A percentile compares a stretch with the other conserved stretches of the same genome.
Evolutionary conservation across 2,797 vertebrate species (phyloP).

Genomic region (Tapirus indicus): DNA sequence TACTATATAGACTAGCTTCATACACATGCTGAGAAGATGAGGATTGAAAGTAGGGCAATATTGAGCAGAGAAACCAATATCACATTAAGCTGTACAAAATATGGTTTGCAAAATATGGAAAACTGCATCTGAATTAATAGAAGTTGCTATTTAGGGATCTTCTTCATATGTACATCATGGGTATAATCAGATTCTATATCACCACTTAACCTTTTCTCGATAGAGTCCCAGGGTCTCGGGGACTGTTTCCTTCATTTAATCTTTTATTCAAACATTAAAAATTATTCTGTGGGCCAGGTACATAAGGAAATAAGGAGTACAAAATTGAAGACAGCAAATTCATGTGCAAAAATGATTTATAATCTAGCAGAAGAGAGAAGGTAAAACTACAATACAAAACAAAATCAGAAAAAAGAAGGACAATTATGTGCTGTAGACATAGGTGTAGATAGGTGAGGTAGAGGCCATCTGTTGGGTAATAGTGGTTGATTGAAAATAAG

Average conservation of each 20-base stretch:
- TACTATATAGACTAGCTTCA: background rate
- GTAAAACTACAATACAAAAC: background rate
- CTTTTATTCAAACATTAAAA: constrained; percentile 17
- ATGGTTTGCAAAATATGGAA: constrained; percentile 7
- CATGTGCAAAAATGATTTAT: background rate
- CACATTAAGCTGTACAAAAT: background rate
- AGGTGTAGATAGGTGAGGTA: background rate
- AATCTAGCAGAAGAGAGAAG: background rate
- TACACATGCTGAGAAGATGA: background rate
- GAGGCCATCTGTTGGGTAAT: too few relatives aligned
- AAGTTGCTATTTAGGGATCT: constrained; percentile 19
- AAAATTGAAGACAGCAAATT: background rate
- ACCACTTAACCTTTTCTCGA: background rate
- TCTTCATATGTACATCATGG: background rate
- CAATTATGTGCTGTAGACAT: background rate
- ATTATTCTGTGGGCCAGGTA: background rate
- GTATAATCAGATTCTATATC: background rate
- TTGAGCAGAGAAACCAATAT: background rate
- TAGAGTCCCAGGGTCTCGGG: background rate
- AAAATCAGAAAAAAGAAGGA: background rate
- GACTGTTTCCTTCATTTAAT: background rate
- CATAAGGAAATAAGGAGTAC: background rate
- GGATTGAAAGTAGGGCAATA: background rate
- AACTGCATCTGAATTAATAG: background rate
- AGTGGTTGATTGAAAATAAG: background rate